Evolutionary conservation across 2,113 vertebrate genomes (phyloP), one percentile per base, ranked within the genome.

Genomic region (Hystrix brachyura): DNA sequence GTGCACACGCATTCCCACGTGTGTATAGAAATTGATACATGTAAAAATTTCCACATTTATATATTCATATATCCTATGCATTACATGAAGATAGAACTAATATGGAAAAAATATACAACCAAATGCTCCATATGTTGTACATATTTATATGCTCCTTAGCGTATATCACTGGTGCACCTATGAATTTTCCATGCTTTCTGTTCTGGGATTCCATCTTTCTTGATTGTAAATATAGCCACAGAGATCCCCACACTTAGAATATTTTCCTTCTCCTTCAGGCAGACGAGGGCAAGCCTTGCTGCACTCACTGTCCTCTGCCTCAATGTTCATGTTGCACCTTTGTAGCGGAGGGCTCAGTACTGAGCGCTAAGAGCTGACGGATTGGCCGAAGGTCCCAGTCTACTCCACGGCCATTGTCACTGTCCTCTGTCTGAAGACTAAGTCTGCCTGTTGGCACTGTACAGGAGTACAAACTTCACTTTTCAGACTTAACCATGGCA

Each of bases 251-350:
- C 19, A 19, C n/a, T 25, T 32, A 23, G 7, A 38, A 3, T 25
- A 1, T 19, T 25, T 65, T 38, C 32, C 5, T 53, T 32, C 19
- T 38, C 12, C 2, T 46, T 53, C 19, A 29, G 38, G 15, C 3
- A 7, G 11, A 1, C 2, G 6, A 62, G 3, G 3, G 51, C 1
- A 57, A 19, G 27, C 7, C 14, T 21, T 27, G 38, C 0, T 38
- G 0, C 1, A 10, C 0, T n/a, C 5, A 3, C 3, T 0, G 0
- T 4, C 38, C 65, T 43, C 38, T 46, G 34, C 51, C 5, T 46
- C 83, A 1, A 11, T 76, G 29, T 43, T 48, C 72, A 76, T 3
- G 23, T 27, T 27, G 23, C 12, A 6, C 72, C 71, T 71, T n/a
- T 2, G 17, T 38, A 71, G n/a, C 17, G 38, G 34, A 71, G 17